These are phyloP conservation scores for Etheostoma nigrum DNA, from an alignment of 2,797 vertebrate genomes.

Conservation along the genomic window DNA sequence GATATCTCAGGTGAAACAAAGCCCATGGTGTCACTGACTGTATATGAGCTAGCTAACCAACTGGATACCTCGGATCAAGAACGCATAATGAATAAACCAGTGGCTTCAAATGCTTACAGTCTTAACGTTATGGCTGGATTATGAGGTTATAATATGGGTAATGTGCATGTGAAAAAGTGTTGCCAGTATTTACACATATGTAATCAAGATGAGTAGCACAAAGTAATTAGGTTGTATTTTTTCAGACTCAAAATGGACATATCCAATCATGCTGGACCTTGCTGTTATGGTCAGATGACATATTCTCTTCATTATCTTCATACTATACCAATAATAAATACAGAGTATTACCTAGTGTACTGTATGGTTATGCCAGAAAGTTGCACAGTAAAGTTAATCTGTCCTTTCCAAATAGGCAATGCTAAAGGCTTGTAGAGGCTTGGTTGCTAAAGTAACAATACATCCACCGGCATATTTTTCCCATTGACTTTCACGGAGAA, in stretches of 20 bases:
- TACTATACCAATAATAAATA: background rate
- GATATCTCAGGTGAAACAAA: conserved; percentile 6
- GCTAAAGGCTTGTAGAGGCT: too few relatives aligned
- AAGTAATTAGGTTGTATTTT: background rate
- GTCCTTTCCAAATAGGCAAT: too few relatives aligned
- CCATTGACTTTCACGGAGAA: background rate
- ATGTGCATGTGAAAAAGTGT: too few relatives aligned
- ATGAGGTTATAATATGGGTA: background rate
- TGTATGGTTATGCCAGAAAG: too few relatives aligned
- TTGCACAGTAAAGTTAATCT: too few relatives aligned
- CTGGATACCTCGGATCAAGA: background rate
- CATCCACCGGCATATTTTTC: too few relatives aligned
- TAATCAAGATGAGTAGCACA: too few relatives aligned
- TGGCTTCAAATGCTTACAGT: background rate
- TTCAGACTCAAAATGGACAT: background rate
- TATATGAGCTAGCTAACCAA: background rate
- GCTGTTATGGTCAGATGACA: background rate
- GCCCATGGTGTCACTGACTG: background rate
- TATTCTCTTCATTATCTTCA: background rate
- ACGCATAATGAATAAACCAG: background rate
- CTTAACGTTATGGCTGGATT: background rate
- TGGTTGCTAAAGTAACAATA: background rate
- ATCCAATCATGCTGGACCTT: background rate
- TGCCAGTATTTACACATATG: background rate
- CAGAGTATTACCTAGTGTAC: too few relatives aligned